These are phyloP conservation scores for Periophthalmus magnuspinnatus DNA, from an alignment of 2,797 vertebrate species.

Conservation along the genomic window DNA sequence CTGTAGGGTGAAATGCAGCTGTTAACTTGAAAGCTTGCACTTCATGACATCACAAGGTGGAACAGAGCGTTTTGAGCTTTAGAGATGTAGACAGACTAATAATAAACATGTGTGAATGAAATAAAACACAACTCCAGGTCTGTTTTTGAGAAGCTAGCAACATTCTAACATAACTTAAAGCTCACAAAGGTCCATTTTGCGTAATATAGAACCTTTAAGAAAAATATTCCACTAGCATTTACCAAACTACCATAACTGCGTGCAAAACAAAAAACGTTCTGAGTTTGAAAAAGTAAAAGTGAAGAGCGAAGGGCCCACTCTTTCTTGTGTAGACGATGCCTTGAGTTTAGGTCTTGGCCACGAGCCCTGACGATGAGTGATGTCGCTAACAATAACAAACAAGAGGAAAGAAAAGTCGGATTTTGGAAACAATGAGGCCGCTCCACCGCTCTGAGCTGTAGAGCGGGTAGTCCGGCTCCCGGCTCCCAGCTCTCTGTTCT, in stretches of 20 bases:
- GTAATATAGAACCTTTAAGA: too few relatives aligned
- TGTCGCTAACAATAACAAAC: slow-evolving; percentile 65
- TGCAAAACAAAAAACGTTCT: slow-evolving; percentile 16
- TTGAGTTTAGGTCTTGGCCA: slow-evolving; percentile 57
- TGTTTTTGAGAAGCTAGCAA: too few relatives aligned
- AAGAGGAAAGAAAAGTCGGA: slow-evolving; percentile 50
- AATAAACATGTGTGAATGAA: too few relatives aligned
- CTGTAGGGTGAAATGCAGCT: too few relatives aligned
- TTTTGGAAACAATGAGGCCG: slow-evolving; percentile 63
- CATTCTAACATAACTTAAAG: too few relatives aligned
- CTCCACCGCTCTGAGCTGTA: slow-evolving; percentile 41
- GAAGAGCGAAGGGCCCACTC: slow-evolving; percentile 42
- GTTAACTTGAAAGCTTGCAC: too few relatives aligned
- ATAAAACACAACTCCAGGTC: too few relatives aligned
- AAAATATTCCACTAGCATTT: background rate
- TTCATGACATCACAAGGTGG: too few relatives aligned
- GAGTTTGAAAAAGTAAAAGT: slow-evolving; percentile 41
- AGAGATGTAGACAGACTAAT: too few relatives aligned
- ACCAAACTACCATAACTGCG: background rate
- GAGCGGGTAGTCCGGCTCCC: slow-evolving; percentile 34
- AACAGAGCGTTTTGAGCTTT: too few relatives aligned
- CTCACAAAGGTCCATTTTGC: too few relatives aligned
- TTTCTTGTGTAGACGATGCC: slow-evolving; percentile 56
- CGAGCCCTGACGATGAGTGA: slow-evolving; percentile 62
- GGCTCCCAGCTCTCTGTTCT: too few relatives aligned